phyloP scores from a whole-genome alignment of 1,140 invertebrate species.

The Macrosteles quadrilineatus region DNA sequence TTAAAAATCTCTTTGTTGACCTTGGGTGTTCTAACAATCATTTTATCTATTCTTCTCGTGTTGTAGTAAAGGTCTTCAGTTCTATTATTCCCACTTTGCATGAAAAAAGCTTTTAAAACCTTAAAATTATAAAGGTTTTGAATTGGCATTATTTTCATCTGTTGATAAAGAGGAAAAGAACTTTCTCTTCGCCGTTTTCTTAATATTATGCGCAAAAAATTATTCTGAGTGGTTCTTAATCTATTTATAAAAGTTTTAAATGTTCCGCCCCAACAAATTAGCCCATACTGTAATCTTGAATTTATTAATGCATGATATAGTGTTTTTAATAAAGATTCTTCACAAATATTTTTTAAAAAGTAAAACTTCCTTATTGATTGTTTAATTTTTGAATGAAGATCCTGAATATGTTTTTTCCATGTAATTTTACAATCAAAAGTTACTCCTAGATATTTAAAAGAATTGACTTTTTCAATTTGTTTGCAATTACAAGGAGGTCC shows the following conservation, averaged over 20 bases:
- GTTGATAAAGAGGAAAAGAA: neutral
- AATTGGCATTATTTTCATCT: neutral
- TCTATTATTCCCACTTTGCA: neutral
- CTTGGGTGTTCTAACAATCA: neutral
- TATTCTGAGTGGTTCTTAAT: neutral
- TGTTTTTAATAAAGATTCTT: neutral
- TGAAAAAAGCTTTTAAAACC: neutral
- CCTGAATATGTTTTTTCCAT: neutral
- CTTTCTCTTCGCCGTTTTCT: neutral
- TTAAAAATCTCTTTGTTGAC: neutral
- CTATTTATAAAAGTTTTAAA: neutral
- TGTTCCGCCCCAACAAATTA: neutral
- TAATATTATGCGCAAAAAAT: neutral
- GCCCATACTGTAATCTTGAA: neutral
- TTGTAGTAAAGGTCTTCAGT: neutral
- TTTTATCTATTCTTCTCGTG: neutral
- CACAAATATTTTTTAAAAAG: neutral
- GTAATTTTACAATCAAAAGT: neutral
- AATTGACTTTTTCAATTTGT: neutral
- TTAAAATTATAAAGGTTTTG: neutral
- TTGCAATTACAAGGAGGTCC: neutral
- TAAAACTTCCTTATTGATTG: neutral
- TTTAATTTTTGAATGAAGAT: neutral
- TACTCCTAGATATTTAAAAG: neutral
- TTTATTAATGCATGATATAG: neutral